phyloP scores from a whole-genome alignment of 2,113 vertebrate species.

The Python bivittatus region DNA sequence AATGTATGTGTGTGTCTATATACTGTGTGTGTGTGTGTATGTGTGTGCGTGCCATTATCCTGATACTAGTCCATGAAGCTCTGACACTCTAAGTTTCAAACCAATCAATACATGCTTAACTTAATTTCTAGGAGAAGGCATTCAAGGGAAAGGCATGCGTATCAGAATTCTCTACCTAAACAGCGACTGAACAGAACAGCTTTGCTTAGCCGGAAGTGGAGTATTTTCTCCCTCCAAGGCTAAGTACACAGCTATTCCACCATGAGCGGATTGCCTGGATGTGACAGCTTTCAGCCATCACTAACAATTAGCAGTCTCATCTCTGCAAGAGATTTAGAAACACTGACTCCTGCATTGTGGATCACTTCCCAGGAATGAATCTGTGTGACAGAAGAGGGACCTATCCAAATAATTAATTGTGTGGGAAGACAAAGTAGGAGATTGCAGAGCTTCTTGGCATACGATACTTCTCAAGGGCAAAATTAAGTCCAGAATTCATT shows the following conservation, averaged over 20 bases:
- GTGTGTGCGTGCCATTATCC: background rate
- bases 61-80: background rate
- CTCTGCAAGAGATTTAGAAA: slow-evolving; percentile 58
- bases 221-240: slow-evolving; percentile 55
- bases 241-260: slow-evolving; percentile 43
- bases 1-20: background rate
- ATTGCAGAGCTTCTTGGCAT: background rate
- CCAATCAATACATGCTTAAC: slow-evolving; percentile 46
- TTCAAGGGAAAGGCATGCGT: slow-evolving; percentile 63
- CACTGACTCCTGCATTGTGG: background rate
- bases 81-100: slow-evolving; percentile 51
- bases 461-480: background rate
- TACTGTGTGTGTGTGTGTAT: background rate
- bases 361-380: background rate
- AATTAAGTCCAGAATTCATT: background rate
- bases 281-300: slow-evolving; percentile 63
- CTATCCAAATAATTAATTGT: background rate
- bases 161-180: slow-evolving; percentile 56
- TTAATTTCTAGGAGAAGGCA: slow-evolving; percentile 62
- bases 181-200: slow-evolving; percentile 49
- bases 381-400: background rate
- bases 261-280: slow-evolving; percentile 48
- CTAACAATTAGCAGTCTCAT: slow-evolving; percentile 64
- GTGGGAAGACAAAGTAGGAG: background rate
- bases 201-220: slow-evolving; percentile 60